Evolutionary conservation across 2,113 vertebrate species (phyloP).

Genomic region (Felis catus): F.catus_Fca126_mat1.0 CM031429.1:4991501-4992000

Average conservation of each 20-base stretch:
- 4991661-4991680: neutral
- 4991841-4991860: neutral
- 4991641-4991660: neutral
- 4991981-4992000: neutral
- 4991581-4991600: neutral
- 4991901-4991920: neutral
- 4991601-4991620: neutral
- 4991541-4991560: neutral
- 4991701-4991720: neutral
- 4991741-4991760: neutral
- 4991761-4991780: neutral
- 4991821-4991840: neutral
- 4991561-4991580: neutral
- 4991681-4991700: neutral
- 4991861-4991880: neutral
- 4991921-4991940: neutral
- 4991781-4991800: neutral
- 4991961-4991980: neutral
- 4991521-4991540: neutral
- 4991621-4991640: neutral
- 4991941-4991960: neutral
- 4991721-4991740: neutral
- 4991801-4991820: neutral
- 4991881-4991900: neutral
- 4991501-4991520: neutral